Evolutionary conservation across 2,888 invertebrate species (phyloP), one percentile per base, ranked within the genome.

Genomic region (Mythimna pallens): DNA sequence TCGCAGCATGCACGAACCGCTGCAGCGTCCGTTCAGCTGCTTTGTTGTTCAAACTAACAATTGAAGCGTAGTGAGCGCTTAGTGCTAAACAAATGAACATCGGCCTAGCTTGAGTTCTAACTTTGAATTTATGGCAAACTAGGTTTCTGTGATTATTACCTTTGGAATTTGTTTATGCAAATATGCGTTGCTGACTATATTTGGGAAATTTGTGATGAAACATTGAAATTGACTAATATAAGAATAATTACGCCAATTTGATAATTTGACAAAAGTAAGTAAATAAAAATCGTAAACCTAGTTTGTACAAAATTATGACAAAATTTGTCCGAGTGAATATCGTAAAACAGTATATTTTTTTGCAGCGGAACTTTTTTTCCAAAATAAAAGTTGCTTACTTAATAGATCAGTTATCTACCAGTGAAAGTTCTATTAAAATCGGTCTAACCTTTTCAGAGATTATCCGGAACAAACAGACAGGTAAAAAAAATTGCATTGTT

Each of bases 31-130:
- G 34, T 20, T 50, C 47, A 77, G 54, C 70, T 3, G 78, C 34
- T 78, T 78, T 69, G 69, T 78, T 78, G 57, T 54, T 71, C 43
- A 63, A 34, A 6, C n/a, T 52, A 30, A 22, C 52, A 52, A 63
- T 70, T 70, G 78, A 62, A 75, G 25, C 54, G 66, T 43, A 34
- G 47, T 20, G 30, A 54, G 25, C 55, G 70, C 43, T 75, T 70
- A 78, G 14, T 12, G 22, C 50, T 52, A 78, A 69, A 70, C 55
- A 75, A 63, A 22, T 78, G 25, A 70, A 58, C 78, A 70, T 52
- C 34, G 52, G 50, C 34, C 36, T 55, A 30, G 40, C 47, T 40
- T 50, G 5, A n/a, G 12, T 75, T 55, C 36, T 57, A 57, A 57
- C 8, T 55, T 76, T 47, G 69, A 67, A 54, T 68, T 57, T 34